Evolutionary conservation across 2,113 vertebrate genomes (phyloP).

Genomic region (Macrotis lagotis): DNA sequence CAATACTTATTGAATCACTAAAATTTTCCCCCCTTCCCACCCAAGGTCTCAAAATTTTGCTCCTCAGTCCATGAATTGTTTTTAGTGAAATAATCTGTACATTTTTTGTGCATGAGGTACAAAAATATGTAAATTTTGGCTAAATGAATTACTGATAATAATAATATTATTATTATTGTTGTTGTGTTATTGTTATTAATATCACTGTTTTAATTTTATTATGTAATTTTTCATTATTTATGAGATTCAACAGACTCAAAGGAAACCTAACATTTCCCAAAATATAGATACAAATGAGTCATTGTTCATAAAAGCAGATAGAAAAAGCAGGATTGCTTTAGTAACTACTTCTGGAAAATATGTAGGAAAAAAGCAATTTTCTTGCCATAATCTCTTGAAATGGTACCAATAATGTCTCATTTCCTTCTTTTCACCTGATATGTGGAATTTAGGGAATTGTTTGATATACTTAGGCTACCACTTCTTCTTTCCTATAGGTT

Average conservation of each 20-base stretch:
- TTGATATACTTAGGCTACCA: neutral
- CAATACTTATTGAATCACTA: neutral
- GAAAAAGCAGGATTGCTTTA: neutral
- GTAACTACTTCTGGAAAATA: neutral
- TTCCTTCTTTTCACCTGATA: neutral
- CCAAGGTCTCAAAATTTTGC: neutral
- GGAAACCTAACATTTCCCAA: neutral
- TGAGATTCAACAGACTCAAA: neutral
- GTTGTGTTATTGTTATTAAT: no score
- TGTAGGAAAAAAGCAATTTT: constrained; percentile 5
- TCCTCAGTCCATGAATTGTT: neutral
- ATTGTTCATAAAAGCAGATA: neutral
- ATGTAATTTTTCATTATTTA: neutral
- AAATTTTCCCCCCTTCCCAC: neutral
- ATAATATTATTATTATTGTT: neutral
- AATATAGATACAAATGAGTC: constrained; percentile 32
- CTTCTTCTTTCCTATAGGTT: neutral
- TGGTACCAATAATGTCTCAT: neutral
- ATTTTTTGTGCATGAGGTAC: neutral
- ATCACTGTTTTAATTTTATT: neutral
- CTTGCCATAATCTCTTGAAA: neutral
- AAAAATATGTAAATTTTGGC: neutral
- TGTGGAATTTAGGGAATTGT: neutral
- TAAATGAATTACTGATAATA: neutral
- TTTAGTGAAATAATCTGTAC: neutral